phyloP scores from a whole-genome alignment of 2,797 vertebrate species.

The Sebastiscus albofasciatus region DNA sequence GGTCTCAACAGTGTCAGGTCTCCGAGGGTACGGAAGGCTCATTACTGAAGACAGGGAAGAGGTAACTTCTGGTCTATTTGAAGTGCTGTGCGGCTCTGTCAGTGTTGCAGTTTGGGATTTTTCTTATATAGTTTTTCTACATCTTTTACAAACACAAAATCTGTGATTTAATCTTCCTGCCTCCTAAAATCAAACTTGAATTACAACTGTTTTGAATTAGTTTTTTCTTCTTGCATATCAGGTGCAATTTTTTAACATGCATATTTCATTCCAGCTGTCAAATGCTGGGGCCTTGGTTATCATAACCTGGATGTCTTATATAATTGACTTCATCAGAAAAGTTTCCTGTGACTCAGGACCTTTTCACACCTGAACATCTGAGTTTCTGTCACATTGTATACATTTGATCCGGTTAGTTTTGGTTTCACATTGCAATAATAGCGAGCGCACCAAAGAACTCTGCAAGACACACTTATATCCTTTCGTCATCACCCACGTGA shows the following conservation, averaged over 20 bases:
- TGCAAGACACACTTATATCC: rapidly evolving
- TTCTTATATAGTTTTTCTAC: not conserved
- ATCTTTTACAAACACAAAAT: not conserved
- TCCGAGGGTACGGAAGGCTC: not conserved
- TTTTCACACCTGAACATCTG: too few species aligned
- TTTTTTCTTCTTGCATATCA: not conserved
- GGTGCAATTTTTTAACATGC: not conserved
- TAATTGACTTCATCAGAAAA: not conserved
- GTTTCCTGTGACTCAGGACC: too few species aligned
- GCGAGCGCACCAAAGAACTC: too few species aligned
- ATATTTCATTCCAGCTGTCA: not conserved
- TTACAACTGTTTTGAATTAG: not conserved
- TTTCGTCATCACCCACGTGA: rapidly evolving
- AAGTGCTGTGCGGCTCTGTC: not conserved
- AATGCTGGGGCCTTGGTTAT: not conserved
- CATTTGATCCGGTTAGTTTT: too few species aligned
- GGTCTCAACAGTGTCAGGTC: not conserved
- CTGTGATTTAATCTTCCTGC: not conserved
- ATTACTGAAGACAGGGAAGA: not conserved
- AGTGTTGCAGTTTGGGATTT: not conserved
- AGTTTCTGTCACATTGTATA: too few species aligned
- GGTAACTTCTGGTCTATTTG: not conserved
- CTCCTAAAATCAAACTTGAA: not conserved
- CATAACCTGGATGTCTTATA: rapidly evolving
- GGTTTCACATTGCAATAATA: too few species aligned